These are phyloP conservation scores for Drosophila sproati DNA, from an alignment of 1,140 invertebrate species.

Conservation along the genomic window DNA sequence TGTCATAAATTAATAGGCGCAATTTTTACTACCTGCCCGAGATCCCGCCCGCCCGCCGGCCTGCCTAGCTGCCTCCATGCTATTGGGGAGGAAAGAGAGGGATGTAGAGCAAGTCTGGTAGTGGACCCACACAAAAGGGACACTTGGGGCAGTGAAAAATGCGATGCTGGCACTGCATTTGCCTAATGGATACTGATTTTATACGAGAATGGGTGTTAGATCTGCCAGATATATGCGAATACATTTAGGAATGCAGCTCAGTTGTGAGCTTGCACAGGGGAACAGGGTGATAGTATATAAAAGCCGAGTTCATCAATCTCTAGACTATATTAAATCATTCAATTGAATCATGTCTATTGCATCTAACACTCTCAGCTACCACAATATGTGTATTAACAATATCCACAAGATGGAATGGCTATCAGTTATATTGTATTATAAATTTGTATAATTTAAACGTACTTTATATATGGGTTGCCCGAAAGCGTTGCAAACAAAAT, in stretches of 20 bases:
- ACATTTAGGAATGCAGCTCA: background rate
- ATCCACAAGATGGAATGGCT: no score
- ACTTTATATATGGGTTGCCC: no score
- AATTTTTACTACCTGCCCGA: slow-evolving; percentile 62
- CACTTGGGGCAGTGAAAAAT: slow-evolving; percentile 67
- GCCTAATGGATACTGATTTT: slow-evolving; percentile 57
- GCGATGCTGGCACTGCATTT: slow-evolving; percentile 64
- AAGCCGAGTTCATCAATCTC: background rate
- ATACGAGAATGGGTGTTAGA: slow-evolving; percentile 54
- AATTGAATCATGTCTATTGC: background rate
- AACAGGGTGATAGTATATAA: background rate
- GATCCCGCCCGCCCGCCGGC: background rate
- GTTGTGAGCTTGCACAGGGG: background rate
- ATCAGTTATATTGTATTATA: no score
- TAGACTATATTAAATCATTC: background rate
- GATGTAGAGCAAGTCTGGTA: no score
- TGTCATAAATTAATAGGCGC: slow-evolving; percentile 81
- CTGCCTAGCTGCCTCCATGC: background rate
- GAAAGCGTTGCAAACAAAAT: no score
- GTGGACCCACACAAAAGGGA: slow-evolving; percentile 49
- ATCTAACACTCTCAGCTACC: no score
- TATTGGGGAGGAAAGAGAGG: slow-evolving; percentile 6
- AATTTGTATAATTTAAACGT: no score
- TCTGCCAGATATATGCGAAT: slow-evolving; percentile 41
- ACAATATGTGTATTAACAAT: no score